Evolutionary conservation across 2,797 vertebrate genomes (phyloP).

Genomic region (Dermochelys coriacea): DNA sequence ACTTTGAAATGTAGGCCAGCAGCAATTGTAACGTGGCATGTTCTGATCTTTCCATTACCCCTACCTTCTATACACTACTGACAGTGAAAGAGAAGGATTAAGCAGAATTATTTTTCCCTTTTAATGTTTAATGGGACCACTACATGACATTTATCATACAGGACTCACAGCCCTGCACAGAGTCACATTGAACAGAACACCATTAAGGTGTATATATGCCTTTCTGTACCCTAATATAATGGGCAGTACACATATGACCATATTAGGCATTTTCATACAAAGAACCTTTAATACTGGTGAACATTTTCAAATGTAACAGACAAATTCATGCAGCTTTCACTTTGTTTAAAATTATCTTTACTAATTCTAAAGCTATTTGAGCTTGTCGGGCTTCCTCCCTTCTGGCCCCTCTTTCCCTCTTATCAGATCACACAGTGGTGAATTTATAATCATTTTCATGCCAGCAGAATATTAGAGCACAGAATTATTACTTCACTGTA

Average conservation of each 20-base stretch:
- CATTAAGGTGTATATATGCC: neutral
- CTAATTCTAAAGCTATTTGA: conserved; percentile 26
- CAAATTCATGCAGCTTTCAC: neutral
- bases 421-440: neutral
- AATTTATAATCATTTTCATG: conserved; percentile 37
- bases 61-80: neutral
- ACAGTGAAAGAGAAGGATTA: conserved; percentile 11
- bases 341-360: neutral
- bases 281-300: neutral
- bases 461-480: conserved; percentile 27
- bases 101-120: neutral
- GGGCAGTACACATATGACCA: neutral
- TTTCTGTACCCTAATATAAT: neutral
- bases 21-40: neutral
- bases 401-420: neutral
- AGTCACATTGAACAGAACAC: accelerated
- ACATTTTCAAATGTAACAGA: neutral
- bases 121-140: conserved; percentile 1
- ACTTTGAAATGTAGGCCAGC: neutral
- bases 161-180: neutral
- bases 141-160: neutral
- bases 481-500: conserved; percentile 40
- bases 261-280: neutral
- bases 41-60: neutral
- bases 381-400: neutral